A percentile compares a stretch with the other conserved stretches of the same genome.
Conservation (phyloP, 1,140 invertebrate genomes). For the Aphelinus certus region DNA sequence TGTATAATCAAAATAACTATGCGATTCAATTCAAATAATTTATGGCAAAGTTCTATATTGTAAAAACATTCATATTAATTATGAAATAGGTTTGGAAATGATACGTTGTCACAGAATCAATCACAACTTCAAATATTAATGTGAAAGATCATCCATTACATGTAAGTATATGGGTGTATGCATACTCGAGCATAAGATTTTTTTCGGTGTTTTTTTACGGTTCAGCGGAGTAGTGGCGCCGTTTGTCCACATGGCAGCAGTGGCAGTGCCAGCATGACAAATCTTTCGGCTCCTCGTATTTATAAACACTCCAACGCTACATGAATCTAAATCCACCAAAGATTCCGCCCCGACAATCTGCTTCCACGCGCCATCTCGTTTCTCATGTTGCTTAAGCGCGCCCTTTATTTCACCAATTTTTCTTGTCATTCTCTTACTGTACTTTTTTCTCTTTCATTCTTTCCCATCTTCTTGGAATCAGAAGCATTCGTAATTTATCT, state of each 20-base stretch:
- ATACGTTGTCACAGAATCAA: no score
- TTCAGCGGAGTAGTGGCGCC: constrained; percentile 11
- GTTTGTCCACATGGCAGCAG: constrained; percentile 7
- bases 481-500: no score
- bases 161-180: no score
- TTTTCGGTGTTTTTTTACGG: no score
- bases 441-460: neutral
- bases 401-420: neutral
- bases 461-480: neutral
- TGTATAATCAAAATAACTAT: no score
- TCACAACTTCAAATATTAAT: no score
- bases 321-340: constrained; percentile 54
- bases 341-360: constrained; percentile 45
- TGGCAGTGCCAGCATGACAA: constrained; percentile 51
- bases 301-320: constrained; percentile 60
- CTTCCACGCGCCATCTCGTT: constrained; percentile 41
- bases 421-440: constrained; percentile 1
- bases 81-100: no score
- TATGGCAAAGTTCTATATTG: no score
- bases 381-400: constrained; percentile 27
- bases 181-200: no score
- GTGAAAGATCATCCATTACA: no score
- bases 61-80: no score
- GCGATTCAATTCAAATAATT: no score
- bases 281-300: constrained; percentile 58